Evolutionary conservation across 2,888 invertebrate species (phyloP).

Genomic region (Lasioglossum marginatum): DNA sequence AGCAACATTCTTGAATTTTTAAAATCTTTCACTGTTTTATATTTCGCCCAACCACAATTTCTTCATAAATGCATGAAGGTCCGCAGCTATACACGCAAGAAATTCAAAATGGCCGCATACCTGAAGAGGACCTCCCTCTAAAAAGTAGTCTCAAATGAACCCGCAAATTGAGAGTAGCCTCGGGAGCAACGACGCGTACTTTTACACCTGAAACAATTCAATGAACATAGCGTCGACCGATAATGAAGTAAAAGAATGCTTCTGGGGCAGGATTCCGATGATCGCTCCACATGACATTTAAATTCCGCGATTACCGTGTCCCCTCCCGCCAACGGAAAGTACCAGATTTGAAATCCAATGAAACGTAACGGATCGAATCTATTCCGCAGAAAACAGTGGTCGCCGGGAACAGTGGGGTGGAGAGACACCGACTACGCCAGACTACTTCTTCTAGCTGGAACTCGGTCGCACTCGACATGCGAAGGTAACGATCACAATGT

Average conservation of each 20-base stretch:
- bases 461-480: conserved; percentile 63
- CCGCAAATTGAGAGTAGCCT: no score
- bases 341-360: conserved; percentile 4
- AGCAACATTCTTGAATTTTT: no score
- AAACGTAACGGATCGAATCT: not conserved
- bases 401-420: not conserved
- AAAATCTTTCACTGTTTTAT: no score
- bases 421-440: not conserved
- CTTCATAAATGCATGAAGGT: no score
- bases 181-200: no score
- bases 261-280: not conserved
- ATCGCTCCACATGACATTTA: conserved; percentile 1
- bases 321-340: not conserved
- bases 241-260: not conserved
- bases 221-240: not conserved
- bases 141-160: no score
- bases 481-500: conserved; percentile 36
- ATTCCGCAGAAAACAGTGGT: not conserved
- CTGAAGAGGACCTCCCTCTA: no score
- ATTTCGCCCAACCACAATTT: no score
- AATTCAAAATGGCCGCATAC: no score
- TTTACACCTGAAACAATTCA: no score
- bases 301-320: not conserved
- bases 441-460: conserved; percentile 38
- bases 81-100: no score